phyloP scores from a whole-genome alignment of 2,888 invertebrate genomes.

The Argyresthia goedartella region DNA sequence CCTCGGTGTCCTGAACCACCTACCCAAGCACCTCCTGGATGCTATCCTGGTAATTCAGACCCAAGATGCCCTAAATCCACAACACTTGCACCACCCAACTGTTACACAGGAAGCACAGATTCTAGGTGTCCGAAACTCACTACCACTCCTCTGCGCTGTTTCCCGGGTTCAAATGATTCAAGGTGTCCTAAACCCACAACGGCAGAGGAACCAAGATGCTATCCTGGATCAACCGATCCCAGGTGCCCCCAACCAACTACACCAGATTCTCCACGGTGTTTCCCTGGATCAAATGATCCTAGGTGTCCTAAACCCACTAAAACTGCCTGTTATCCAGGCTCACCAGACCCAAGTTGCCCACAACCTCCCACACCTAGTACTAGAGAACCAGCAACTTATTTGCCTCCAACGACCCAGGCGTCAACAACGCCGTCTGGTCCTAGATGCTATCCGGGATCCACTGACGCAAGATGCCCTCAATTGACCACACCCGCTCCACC shows the following conservation, averaged over 20 bases:
- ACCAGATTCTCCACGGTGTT: conserved; percentile 18
- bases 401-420: conserved; percentile 20
- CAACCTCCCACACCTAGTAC: conserved; percentile 26
- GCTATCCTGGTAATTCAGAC: conserved; percentile 24
- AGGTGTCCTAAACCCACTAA: conserved; percentile 29
- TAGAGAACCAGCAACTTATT: conserved; percentile 23
- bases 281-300: conserved; percentile 26
- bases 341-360: conserved; percentile 37
- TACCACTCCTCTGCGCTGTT: conserved; percentile 21
- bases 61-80: conserved; percentile 23
- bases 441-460: conserved; percentile 25
- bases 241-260: conserved; percentile 25
- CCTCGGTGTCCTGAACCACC: conserved; percentile 19
- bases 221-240: conserved; percentile 22
- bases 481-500: conserved; percentile 17
- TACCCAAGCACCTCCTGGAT: conserved; percentile 13
- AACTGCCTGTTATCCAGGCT: conserved; percentile 24
- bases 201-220: conserved; percentile 22
- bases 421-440: conserved; percentile 15
- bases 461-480: conserved; percentile 22
- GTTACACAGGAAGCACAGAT: conserved; percentile 36
- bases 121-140: conserved; percentile 34
- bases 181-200: conserved; percentile 21
- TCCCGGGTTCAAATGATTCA: conserved; percentile 26
- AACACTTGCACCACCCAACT: conserved; percentile 14